phyloP scores from a whole-genome alignment of 1,140 invertebrate species.

The Saccostrea cuccullata region DNA sequence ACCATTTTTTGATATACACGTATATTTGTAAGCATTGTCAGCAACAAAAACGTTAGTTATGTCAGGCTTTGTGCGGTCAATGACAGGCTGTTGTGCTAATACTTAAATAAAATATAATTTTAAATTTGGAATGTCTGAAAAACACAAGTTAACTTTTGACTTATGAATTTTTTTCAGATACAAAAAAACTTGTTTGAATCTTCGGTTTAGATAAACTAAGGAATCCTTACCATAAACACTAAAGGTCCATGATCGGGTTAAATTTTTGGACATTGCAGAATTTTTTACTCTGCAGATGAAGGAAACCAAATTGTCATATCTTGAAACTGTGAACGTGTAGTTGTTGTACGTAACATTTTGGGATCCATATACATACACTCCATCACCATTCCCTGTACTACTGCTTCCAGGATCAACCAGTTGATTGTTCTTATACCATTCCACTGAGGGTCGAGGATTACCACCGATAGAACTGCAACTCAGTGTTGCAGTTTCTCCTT shows the following conservation, averaged over 20 bases:
- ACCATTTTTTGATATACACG: neutral
- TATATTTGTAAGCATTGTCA: neutral
- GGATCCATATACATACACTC: neutral
- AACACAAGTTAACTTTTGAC: no score
- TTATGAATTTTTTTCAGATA: no score
- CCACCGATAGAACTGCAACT: neutral
- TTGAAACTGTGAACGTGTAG: slow-evolving; percentile 6
- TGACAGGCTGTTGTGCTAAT: neutral
- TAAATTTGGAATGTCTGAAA: no score
- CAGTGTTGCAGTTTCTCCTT: neutral
- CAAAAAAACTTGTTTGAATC: no score
- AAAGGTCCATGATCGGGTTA: neutral
- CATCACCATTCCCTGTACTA: neutral
- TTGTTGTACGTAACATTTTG: neutral
- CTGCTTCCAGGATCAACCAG: neutral
- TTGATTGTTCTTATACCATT: neutral
- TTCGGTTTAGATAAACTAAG: no score
- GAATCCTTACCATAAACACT: slow-evolving; percentile 36
- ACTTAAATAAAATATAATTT: neutral
- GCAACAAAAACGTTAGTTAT: neutral
- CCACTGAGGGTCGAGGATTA: neutral
- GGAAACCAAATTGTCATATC: neutral
- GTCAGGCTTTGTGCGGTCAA: neutral
- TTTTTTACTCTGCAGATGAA: slow-evolving; percentile 3
- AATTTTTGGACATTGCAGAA: no score